A percentile compares a stretch with the other conserved stretches of the same genome.
Evolutionary conservation across 2,888 invertebrate species (phyloP).

Genomic region (Mythimna ferrago): DNA sequence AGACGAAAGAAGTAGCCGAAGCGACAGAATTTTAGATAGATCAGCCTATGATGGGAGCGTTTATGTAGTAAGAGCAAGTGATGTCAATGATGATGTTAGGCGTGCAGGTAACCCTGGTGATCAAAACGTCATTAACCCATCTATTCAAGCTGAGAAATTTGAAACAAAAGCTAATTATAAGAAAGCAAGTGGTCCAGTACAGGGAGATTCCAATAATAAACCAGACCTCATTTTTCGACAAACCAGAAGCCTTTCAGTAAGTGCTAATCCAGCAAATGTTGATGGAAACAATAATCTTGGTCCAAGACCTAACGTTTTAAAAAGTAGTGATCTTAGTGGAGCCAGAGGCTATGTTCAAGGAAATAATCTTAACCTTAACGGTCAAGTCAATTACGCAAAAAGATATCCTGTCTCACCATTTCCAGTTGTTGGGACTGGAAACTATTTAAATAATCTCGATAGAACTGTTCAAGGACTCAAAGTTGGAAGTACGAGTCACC

Average conservation of each 20-base stretch:
- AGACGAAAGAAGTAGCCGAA: not conserved
- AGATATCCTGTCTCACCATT: constrained; percentile 4
- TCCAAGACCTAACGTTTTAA: constrained; percentile 19
- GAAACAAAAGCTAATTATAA: not conserved
- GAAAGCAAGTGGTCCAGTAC: not conserved
- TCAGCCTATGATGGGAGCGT: constrained; percentile 1
- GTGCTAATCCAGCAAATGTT: constrained; percentile 1
- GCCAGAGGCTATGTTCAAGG: not conserved
- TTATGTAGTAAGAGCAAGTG: constrained; percentile 6
- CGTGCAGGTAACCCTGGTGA: not conserved
- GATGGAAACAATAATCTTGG: not conserved
- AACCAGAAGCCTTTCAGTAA: constrained; percentile 19
- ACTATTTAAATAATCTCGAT: constrained; percentile 1
- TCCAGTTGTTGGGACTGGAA: not conserved
- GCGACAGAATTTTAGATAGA: constrained; percentile 5
- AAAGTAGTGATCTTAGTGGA: constrained; percentile 9
- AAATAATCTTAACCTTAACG: not conserved
- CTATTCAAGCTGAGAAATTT: not conserved
- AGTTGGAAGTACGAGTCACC: constrained; percentile 1
- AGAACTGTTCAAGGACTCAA: not conserved
- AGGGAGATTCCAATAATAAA: not conserved
- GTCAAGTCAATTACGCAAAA: constrained; percentile 6
- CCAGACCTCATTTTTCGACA: not conserved
- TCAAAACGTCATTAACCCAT: not conserved
- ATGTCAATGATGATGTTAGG: not conserved